phyloP scores from a whole-genome alignment of 2,888 invertebrate species.

The Drosophila recens region DNA sequence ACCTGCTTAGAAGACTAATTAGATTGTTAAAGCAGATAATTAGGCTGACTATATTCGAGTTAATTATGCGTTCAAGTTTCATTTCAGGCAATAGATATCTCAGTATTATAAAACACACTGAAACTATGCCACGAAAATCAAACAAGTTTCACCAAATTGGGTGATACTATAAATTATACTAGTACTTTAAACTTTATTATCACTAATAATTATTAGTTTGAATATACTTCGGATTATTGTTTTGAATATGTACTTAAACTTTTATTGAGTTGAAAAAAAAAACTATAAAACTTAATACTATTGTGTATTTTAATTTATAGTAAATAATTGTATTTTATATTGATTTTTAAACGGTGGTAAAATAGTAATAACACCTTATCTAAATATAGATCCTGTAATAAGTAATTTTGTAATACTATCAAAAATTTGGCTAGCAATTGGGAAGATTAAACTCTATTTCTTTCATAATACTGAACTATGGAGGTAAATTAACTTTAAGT shows the following conservation, averaged over 20 bases:
- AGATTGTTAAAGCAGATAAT: slow-evolving; percentile 14
- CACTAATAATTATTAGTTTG: background rate
- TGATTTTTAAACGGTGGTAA: background rate
- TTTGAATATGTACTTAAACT: too few relatives aligned
- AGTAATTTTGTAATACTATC: too few relatives aligned
- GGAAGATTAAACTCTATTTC: too few relatives aligned
- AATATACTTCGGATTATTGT: background rate
- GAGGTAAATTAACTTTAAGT: too few relatives aligned
- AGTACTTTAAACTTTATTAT: background rate
- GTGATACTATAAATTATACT: background rate
- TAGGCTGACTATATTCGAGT: background rate
- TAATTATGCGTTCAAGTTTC: background rate
- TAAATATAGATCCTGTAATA: background rate
- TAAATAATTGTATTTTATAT: background rate
- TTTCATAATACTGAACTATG: background rate
- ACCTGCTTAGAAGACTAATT: slow-evolving; percentile 49
- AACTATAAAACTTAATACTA: background rate
- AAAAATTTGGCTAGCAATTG: too few relatives aligned
- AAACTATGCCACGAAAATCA: background rate
- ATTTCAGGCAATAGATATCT: background rate
- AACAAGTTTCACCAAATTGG: background rate
- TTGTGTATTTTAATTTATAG: background rate
- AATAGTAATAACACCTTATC: background rate
- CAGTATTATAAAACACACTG: background rate
- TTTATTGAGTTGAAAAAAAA: background rate